These are phyloP conservation scores for Sesamia inferens DNA, from an alignment of 2,888 invertebrate species.

Conservation along the genomic window DNA sequence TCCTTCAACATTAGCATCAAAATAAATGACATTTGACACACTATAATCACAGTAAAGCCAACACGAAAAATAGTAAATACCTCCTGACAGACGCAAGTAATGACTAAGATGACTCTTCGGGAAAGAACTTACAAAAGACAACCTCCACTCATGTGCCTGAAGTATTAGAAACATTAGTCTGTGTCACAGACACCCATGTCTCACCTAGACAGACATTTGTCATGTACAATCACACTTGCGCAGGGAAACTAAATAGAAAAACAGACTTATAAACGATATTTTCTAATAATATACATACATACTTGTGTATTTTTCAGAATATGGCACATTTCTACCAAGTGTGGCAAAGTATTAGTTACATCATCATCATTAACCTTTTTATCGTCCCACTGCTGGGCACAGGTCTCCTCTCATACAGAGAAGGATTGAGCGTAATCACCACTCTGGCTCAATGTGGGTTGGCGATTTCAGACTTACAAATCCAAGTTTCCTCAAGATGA, in stretches of 20 bases:
- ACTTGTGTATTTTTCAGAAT: too few relatives aligned
- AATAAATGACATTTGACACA: neutral
- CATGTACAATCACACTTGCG: slow-evolving; percentile 12
- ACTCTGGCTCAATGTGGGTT: too few relatives aligned
- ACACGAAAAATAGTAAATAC: slow-evolving; percentile 50
- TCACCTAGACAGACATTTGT: slow-evolving; percentile 9
- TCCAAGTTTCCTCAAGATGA: too few relatives aligned
- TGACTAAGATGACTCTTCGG: neutral
- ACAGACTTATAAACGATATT: neutral
- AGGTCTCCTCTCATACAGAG: too few relatives aligned
- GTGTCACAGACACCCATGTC: neutral
- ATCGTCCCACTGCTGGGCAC: too few relatives aligned
- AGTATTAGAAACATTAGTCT: neutral
- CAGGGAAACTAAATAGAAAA: neutral
- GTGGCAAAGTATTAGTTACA: too few relatives aligned
- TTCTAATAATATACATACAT: neutral
- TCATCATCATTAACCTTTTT: too few relatives aligned
- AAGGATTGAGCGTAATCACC: too few relatives aligned
- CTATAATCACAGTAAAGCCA: slow-evolving; percentile 4
- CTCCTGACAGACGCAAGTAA: slow-evolving; percentile 7
- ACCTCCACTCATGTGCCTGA: neutral
- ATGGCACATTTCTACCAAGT: too few relatives aligned
- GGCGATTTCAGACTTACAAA: too few relatives aligned
- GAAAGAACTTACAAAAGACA: neutral
- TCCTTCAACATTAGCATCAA: neutral